Evolutionary conservation across 1,140 invertebrate species (phyloP), one percentile per base, ranked within the genome.

Genomic region (Conopomorpha cramerella): DNA sequence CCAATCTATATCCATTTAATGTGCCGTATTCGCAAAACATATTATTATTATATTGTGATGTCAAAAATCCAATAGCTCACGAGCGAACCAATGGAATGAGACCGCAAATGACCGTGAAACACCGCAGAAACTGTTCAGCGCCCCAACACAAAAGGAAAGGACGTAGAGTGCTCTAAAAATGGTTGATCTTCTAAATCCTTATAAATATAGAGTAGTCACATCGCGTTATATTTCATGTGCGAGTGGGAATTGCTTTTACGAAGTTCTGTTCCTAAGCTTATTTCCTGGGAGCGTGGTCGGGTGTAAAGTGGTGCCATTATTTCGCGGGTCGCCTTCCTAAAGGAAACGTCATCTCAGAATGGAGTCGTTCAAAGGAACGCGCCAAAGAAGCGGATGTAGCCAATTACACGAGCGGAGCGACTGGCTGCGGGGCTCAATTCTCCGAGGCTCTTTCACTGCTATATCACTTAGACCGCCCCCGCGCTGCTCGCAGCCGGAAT

Each of bases 191-290:
- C 45, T 52, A 65, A 67, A 63, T 63, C 65, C 70, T 64, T 62
- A 70, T 64, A 64, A 72, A 72, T 72, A 68, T 65, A 61, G 57
- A 68, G 54, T 52, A 51, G 53, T 61, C 63, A 58, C 52, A 57
- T 60, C 42, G 52, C 49, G 53, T 68, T 66, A 72, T 74, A 74
- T 71, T 71, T 71, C 61, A 64, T 63, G 55, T 64, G 63, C 36
- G 65, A 68, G 58, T 44, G 55, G 58, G 53, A 70, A 72, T 74
- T 72, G 70, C 70, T 74, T 72, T 74, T 74, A 74, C 58, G 58
- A 58, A 74, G 66, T 72, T n/a, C n/a, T n/a, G n/a, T n/a, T 70
- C 55, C 54, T 66, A 70, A 72, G 70, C 70, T 74, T 74, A 74
- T 74, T 74, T 72, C 67, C 70, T 68, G 4, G 13, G 63, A 52